phyloP scores from a whole-genome alignment of 2,113 vertebrate species.

The Chloropsis hardwickii region DNA sequence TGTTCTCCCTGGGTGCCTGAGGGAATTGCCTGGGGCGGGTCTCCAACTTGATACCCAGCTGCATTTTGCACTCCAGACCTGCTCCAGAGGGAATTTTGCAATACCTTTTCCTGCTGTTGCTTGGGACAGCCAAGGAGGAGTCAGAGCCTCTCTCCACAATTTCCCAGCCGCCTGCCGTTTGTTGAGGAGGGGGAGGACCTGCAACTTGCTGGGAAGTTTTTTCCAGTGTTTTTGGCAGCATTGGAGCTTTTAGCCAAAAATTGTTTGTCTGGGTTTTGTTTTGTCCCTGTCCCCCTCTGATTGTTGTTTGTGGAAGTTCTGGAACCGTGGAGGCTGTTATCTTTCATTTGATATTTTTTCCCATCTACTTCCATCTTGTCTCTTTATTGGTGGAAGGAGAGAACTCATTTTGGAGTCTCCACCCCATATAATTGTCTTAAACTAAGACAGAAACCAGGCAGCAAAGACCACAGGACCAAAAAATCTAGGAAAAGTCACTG shows the following conservation, averaged over 20 bases:
- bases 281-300: not conserved
- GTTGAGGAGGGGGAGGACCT: rapidly evolving
- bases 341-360: not conserved
- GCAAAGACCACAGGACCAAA: not conserved
- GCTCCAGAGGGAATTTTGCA: not conserved
- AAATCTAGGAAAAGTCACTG: not conserved
- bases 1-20: not conserved
- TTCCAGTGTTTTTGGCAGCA: not conserved
- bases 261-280: not conserved
- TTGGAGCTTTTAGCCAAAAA: not conserved
- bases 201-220: not conserved
- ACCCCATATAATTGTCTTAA: not conserved
- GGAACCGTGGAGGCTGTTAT: rapidly evolving
- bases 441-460: not conserved
- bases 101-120: not conserved
- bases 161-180: rapidly evolving
- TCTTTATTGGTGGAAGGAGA: not conserved
- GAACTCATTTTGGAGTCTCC: not conserved
- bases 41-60: rapidly evolving
- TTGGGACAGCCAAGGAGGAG: rapidly evolving
- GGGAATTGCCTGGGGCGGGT: not conserved
- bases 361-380: not conserved
- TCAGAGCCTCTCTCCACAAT: not conserved
- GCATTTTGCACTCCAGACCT: not conserved
- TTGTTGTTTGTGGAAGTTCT: not conserved